Base-by-base conservation (phyloP, 2,888 invertebrate genomes). In the Megamerina dolium region DNA sequence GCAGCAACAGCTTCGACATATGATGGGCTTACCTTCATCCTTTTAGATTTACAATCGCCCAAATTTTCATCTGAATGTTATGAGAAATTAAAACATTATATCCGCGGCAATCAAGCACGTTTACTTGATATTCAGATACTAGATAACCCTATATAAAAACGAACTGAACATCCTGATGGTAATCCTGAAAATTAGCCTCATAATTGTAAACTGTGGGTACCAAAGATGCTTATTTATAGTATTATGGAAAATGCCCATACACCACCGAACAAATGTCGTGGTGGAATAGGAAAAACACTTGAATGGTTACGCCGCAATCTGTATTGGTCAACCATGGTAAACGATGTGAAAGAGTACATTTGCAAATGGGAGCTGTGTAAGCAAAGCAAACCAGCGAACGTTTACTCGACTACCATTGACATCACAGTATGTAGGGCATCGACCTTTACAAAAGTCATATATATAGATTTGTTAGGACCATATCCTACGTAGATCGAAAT, bases 371-470 rank as follows among this genome's bases (percentile, higher is more conserved):
- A 37, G 16, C 13, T 27, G 12, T 37, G 37, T 12, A 12, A 26
- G 12, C 5, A 37, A 26, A 16, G 13, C 16, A 37, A 26, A 37
- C 12, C 26, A 9, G n/a, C 26, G 2, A 48, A 48, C 16, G 17
- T 19, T 45, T 5, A 40, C 31, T 13, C n/a, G 43, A 16, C 41
- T 40, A 12, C 40, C 45, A 3, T 43, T 48, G 37, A 43, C 40
- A 4, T 30, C 13, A 17, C 37, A 21, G 2, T 21, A 14, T 1
- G 14, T 23, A n/a, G 30, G 41, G 5, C 9, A 16, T 2, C 13
- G 43, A 12, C 43, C 43, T 9, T 43, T 49, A 16, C 45, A 49
- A 21, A 33, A 41, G 9, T 18, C n/a, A n/a, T 46, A 2, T 46
- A 37, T 13, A 27, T 46, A 8, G 43, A 46, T 30, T 37, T 43